These are phyloP conservation scores for Myripristis jacobus DNA, from an alignment of 2,797 vertebrate species.

Conservation along the genomic window DNA sequence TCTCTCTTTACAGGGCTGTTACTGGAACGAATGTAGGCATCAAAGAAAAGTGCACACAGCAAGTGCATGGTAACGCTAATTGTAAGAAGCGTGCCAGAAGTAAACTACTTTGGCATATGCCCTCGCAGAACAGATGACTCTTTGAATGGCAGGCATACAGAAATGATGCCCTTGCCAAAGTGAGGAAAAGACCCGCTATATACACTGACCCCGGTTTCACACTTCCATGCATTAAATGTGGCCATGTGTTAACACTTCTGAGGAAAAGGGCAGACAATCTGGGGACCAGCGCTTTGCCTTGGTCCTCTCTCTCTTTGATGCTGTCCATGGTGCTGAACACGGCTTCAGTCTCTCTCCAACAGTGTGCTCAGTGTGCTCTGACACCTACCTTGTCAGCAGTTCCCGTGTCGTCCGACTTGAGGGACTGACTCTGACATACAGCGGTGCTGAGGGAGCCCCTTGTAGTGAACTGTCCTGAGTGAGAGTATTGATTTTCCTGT, in stretches of 20 bases:
- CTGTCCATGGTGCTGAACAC: slow-evolving; percentile 75
- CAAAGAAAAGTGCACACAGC: slow-evolving; percentile 11
- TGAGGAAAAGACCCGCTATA: slow-evolving; percentile 7
- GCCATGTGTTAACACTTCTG: slow-evolving; percentile 9
- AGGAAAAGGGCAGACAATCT: slow-evolving; percentile 17
- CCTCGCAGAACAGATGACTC: not conserved
- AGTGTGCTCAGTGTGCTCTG: slow-evolving; percentile 73
- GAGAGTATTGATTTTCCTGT: slow-evolving; percentile 82
- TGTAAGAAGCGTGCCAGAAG: not conserved
- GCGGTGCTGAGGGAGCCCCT: slow-evolving; percentile 71
- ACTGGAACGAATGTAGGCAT: slow-evolving; percentile 38
- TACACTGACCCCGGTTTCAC: not conserved
- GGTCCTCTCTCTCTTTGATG: slow-evolving; percentile 32
- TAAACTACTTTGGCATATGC: not conserved
- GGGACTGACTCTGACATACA: slow-evolving; percentile 79
- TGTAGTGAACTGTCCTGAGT: slow-evolving; percentile 80
- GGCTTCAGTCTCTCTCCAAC: slow-evolving; percentile 61
- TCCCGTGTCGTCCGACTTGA: slow-evolving; percentile 67
- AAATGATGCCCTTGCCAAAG: slow-evolving; percentile 3
- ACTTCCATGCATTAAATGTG: slow-evolving; percentile 10
- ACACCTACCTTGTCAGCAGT: slow-evolving; percentile 81
- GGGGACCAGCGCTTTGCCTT: slow-evolving; percentile 6
- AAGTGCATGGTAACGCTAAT: slow-evolving; percentile 4
- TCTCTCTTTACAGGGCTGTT: slow-evolving; percentile 48
- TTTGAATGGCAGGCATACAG: not conserved